Base-by-base conservation (phyloP, 2,113 vertebrate genomes). In the Marcusenius ussheri region DNA sequence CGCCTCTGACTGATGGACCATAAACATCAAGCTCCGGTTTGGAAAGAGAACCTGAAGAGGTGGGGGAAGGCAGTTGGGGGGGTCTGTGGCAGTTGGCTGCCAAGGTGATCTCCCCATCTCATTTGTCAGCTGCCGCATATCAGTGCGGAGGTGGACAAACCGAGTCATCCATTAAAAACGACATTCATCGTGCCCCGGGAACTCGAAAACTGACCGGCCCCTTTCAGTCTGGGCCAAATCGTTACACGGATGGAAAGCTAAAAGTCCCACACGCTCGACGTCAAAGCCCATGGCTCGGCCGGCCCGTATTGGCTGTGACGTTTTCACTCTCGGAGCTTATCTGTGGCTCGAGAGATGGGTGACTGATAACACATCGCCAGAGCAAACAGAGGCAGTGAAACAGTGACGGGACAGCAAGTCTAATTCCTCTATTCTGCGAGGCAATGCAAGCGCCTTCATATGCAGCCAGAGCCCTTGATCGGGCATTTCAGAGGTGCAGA, bases 401-500 rank as follows among this genome's bases (percentile, higher is more conserved):
- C 58, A 15, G 66, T 45, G 88, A 46, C 46, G 62, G 56, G 47
- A 5, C 35, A 27, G 62, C 11, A 46, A 74, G 70, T 80, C 47
- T 31, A 90, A 87, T 87, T 80, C 35, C 46, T 87, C 89, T 47
- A 39, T 87, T 87, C 83, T 86, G 89, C 39, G 4, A 77, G n/a
- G 35, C 62, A 88, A 92, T 89, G 91, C 92, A 70, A 91, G 92
- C 93, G 93, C 91, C 92, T 93, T 92, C 91, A 91, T 91, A 80
- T 92, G 91, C 90, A 91, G 92, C 70, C 39, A 90, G 91, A 90
- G 85, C 91, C 89, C 93, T 92, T 93, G 93, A 94, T 92, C 93
- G 92, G 93, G 91, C 93, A 95, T 93, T 92, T 94, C 93, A 89
- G 90, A 88, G 92, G 91, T 90, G 91, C 93, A 89, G 90, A 88